phyloP scores from a whole-genome alignment of 2,113 vertebrate genomes.

The Cochlearius cochlearius region DNA sequence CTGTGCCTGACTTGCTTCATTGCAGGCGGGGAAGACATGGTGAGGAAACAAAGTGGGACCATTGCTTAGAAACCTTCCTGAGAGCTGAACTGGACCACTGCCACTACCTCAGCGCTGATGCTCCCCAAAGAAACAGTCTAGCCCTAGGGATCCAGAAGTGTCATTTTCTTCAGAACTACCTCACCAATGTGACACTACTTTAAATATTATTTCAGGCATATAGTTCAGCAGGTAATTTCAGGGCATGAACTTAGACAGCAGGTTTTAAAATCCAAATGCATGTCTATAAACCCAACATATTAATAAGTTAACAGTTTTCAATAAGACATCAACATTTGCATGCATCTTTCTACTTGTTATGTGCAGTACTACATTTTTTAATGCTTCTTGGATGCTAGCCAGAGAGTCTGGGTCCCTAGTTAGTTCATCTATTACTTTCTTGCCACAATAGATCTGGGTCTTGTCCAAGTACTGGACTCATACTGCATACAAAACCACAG shows the following conservation, averaged over 20 bases:
- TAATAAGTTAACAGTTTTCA: constrained; percentile 80
- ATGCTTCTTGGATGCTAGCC: constrained; percentile 79
- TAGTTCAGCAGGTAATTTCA: constrained; percentile 18
- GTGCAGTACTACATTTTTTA: constrained; percentile 74
- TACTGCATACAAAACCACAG: constrained; percentile 70
- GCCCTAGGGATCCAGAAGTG: background rate
- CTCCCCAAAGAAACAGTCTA: background rate
- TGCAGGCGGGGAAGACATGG: background rate
- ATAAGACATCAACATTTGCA: constrained; percentile 80
- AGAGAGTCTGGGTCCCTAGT: constrained; percentile 77
- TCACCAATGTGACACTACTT: background rate
- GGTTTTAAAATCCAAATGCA: constrained; percentile 42
- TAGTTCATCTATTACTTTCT: constrained; percentile 83
- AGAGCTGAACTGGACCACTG: background rate
- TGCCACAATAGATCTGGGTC: constrained; percentile 77
- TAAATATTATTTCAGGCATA: background rate
- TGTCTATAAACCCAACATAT: constrained; percentile 70
- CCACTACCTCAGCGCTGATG: background rate
- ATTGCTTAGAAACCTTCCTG: background rate
- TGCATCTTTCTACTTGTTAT: constrained; percentile 77
- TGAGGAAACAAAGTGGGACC: background rate
- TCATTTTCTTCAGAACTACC: background rate
- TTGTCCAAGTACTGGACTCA: constrained; percentile 76
- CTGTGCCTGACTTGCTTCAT: background rate
- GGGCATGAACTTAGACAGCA: background rate